phyloP scores from a whole-genome alignment of 2,888 invertebrate species.

The Rapana venosa region DNA sequence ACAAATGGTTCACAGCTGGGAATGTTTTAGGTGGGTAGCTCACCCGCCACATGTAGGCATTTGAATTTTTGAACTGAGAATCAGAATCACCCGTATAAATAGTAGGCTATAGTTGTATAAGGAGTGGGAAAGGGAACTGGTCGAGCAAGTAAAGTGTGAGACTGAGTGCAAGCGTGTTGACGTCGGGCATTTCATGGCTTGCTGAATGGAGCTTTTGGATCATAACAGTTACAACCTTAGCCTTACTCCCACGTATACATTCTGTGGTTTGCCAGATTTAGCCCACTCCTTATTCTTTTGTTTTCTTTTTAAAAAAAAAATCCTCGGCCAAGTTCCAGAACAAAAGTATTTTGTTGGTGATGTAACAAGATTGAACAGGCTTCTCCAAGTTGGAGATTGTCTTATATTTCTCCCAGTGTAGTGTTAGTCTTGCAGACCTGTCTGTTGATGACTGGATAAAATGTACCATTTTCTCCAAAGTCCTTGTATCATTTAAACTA shows the following conservation, averaged over 20 bases:
- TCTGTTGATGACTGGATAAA: too few relatives aligned
- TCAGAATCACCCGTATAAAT: not conserved
- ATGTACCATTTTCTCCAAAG: too few relatives aligned
- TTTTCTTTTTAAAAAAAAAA: not conserved
- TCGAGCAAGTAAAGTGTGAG: not conserved
- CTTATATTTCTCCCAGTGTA: too few relatives aligned
- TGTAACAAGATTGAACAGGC: too few relatives aligned
- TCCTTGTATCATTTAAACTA: too few relatives aligned
- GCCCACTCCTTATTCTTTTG: not conserved
- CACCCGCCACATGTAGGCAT: not conserved
- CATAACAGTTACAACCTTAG: not conserved
- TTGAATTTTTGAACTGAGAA: slow-evolving; percentile 20
- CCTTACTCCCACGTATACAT: not conserved
- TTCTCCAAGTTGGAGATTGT: too few relatives aligned
- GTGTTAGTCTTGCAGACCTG: too few relatives aligned
- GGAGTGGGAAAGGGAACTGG: not conserved
- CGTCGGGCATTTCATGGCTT: not conserved
- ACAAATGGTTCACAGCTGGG: not conserved
- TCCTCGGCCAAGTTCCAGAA: not conserved
- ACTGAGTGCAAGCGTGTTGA: not conserved
- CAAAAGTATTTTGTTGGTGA: too few relatives aligned
- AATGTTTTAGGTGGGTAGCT: not conserved
- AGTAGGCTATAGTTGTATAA: not conserved
- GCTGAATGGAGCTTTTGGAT: not conserved
- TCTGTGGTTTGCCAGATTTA: not conserved